Evolutionary conservation across 2,113 vertebrate species (phyloP).

Genomic region (Mellivora capensis): DNA sequence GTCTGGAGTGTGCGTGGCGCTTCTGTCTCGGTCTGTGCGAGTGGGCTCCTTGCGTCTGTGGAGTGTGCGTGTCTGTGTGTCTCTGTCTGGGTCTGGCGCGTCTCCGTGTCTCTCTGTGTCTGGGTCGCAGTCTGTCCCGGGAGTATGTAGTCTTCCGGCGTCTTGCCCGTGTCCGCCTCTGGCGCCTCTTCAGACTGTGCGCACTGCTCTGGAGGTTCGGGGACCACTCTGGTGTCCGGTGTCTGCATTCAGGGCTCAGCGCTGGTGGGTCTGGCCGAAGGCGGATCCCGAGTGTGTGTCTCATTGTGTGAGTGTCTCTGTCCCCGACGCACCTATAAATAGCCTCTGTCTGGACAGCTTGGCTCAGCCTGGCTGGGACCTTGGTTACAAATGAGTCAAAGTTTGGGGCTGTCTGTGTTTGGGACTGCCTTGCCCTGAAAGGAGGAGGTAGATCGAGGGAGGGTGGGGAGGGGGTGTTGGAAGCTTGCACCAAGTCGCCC

Average conservation of each 20-base stretch:
- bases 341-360: slow-evolving; percentile 72
- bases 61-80: not conserved
- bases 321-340: slow-evolving; percentile 72
- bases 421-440: not conserved
- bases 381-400: slow-evolving; percentile 68
- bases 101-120: not conserved
- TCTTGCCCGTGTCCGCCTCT: not conserved
- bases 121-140: not conserved
- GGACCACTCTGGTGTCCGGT: not conserved
- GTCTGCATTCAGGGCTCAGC: not conserved
- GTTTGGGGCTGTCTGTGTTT: slow-evolving; percentile 56
- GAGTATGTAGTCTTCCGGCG: not conserved
- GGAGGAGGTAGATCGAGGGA: not conserved
- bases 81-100: not conserved
- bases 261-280: not conserved
- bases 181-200: not conserved
- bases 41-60: not conserved
- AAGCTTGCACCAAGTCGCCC: not conserved
- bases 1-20: slow-evolving; percentile 49
- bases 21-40: not conserved
- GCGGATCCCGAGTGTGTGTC: slow-evolving; percentile 39
- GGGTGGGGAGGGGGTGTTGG: not conserved
- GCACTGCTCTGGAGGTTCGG: not conserved
- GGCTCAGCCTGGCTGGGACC: slow-evolving; percentile 62
- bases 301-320: slow-evolving; percentile 66